These are phyloP conservation scores for Nycticorax nycticorax DNA, from an alignment of 2,113 vertebrate species.

Conservation along the genomic window DNA sequence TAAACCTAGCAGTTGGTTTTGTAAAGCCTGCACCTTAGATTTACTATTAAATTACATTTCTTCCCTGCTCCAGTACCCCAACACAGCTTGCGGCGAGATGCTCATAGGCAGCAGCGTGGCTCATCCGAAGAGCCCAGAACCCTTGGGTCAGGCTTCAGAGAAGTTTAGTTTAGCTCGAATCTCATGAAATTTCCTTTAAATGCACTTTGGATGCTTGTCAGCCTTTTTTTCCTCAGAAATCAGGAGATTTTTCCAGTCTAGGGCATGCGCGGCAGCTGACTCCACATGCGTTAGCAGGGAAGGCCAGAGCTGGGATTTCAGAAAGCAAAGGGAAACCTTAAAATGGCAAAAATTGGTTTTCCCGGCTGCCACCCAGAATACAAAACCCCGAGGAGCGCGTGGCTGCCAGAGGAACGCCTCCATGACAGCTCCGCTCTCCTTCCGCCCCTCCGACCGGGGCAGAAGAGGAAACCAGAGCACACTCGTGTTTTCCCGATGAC, in stretches of 20 bases:
- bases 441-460: not conserved
- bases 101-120: accelerated
- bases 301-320: not conserved
- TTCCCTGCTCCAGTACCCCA: not conserved
- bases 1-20: not conserved
- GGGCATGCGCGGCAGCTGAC: accelerated
- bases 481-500: not conserved
- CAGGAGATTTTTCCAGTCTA: not conserved
- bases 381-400: accelerated
- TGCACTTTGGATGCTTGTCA: not conserved
- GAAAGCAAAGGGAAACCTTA: not conserved
- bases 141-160: not conserved
- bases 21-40: not conserved
- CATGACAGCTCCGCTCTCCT: not conserved
- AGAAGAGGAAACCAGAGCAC: not conserved
- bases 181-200: not conserved
- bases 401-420: not conserved
- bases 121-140: not conserved
- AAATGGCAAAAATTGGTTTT: not conserved
- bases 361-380: not conserved
- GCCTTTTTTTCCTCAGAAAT: not conserved
- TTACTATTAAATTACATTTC: not conserved
- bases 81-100: not conserved
- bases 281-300: not conserved
- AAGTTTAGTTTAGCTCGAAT: not conserved